Evolutionary conservation across 2,113 vertebrate genomes (phyloP), one percentile per base, ranked within the genome.

Genomic region (Potamarius usumacintae): DNA sequence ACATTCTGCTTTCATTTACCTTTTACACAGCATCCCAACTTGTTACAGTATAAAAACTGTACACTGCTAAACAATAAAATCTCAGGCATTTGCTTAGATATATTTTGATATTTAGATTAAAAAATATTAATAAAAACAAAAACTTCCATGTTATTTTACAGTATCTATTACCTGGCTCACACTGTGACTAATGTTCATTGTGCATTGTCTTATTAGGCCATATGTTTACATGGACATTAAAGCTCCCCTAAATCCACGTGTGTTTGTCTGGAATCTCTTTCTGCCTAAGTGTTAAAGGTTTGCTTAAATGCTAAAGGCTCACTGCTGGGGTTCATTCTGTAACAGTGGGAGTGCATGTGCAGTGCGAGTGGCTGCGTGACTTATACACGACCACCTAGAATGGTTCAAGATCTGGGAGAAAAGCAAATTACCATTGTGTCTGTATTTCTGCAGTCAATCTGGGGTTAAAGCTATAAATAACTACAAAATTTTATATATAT

Each of bases 141-240:
- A 42, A 42, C 42, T 42, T 42, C 42, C 42, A 42, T 42, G 42
- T 4, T 4, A 42, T 42, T 42, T 3, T 42, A 42, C 42, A 42
- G 42, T 42, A 42, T 42, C 42, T 42, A 42, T 42, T 42, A 42
- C 42, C 42, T 42, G 42, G 42, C 42, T 42, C 42, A 42, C 1
- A 30, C 30, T 18, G 7, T 42, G 67, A 34, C 67, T 27, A 71
- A 53, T 7, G 53, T 53, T 53, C 2, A 71, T 18, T 71, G 17
- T 12, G n/a, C 65, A 55, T 34, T 22, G 69, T 65, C 58, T 87
- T 84, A 87, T 79, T n/a, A 69, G 42, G 69, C 57, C 76, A 82
- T 88, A 58, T 91, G 81, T 84, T 90, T 88, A 86, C 87, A 88
- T 82, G 30, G n/a, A 82, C 84, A 76, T 82, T 27, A 52, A 62